These are phyloP conservation scores for Meiosimyza decipiens DNA, from an alignment of 2,888 invertebrate species.

Conservation along the genomic window DNA sequence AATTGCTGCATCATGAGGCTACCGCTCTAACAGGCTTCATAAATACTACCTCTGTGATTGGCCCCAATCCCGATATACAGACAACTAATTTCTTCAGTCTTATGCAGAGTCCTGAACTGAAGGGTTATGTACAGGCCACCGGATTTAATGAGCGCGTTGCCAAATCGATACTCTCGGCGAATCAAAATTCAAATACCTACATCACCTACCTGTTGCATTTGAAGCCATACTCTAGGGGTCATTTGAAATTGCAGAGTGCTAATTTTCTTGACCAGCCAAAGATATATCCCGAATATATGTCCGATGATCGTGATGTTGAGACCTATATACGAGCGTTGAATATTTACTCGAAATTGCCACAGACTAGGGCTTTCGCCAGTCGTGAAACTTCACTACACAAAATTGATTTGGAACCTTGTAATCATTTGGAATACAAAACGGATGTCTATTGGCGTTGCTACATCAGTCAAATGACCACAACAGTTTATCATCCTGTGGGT, in stretches of 20 bases:
- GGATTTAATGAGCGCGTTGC: slow-evolving; percentile 60
- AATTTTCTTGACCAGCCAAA: slow-evolving; percentile 71
- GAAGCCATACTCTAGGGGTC: slow-evolving; percentile 69
- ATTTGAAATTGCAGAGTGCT: slow-evolving; percentile 68
- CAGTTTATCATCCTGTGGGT: slow-evolving; percentile 80
- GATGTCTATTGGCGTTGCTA: slow-evolving; percentile 91
- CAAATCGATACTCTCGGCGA: slow-evolving; percentile 60
- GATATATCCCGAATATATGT: slow-evolving; percentile 73
- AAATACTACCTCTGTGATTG: slow-evolving; percentile 69
- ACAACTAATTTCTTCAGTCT: slow-evolving; percentile 68
- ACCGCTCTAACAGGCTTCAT: slow-evolving; percentile 71
- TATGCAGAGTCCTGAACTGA: slow-evolving; percentile 63
- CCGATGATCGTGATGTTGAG: slow-evolving; percentile 68
- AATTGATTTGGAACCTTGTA: slow-evolving; percentile 83
- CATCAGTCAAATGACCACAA: slow-evolving; percentile 80
- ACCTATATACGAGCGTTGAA: slow-evolving; percentile 62
- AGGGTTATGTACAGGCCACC: slow-evolving; percentile 59
- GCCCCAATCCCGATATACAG: slow-evolving; percentile 72
- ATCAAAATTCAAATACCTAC: slow-evolving; percentile 59
- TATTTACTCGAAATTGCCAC: slow-evolving; percentile 60
- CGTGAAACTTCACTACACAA: slow-evolving; percentile 69
- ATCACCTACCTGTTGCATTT: slow-evolving; percentile 60
- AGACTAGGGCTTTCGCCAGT: slow-evolving; percentile 65
- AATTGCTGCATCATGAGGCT: slow-evolving; percentile 67
- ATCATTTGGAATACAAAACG: slow-evolving; percentile 74